Conservation (phyloP, 2,113 vertebrate species). For the Channa maculata region DNA sequence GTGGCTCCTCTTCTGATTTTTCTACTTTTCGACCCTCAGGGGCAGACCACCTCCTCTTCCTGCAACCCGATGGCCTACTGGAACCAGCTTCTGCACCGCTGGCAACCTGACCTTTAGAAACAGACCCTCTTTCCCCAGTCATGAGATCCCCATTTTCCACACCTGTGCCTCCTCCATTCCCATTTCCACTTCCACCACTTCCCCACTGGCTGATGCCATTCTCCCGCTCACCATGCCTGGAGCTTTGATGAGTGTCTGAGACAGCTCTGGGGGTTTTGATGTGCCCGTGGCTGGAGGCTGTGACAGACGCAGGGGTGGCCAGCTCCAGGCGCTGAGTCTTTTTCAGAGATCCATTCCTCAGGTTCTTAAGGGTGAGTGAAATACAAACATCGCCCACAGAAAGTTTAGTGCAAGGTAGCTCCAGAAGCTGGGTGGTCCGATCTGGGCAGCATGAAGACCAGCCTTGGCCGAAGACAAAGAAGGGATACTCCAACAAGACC, state of each 20-base stretch:
- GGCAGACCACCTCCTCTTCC: constrained; percentile 98
- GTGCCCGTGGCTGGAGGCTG: constrained; percentile 79
- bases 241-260: constrained; percentile 71
- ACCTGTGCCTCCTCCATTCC: constrained; percentile 68
- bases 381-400: constrained; percentile 99
- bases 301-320: constrained; percentile 64
- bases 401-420: constrained; percentile 96
- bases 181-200: constrained; percentile 45
- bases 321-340: constrained; percentile 89
- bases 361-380: constrained; percentile 97
- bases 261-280: constrained; percentile 89
- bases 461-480: constrained; percentile 99
- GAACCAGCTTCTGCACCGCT: constrained; percentile 81
- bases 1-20: constrained; percentile 93
- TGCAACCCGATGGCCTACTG: constrained; percentile 83
- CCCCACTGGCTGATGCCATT: constrained; percentile 89
- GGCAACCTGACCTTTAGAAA: constrained; percentile 74
- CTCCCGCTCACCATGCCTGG: constrained; percentile 89
- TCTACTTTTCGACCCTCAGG: constrained; percentile 96
- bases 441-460: constrained; percentile 99
- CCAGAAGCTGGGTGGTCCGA: constrained; percentile 95
- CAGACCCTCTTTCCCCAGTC: constrained; percentile 86
- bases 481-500: constrained; percentile 97
- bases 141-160: constrained; percentile 92
- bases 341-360: constrained; percentile 96